Conservation (phyloP, 2,888 invertebrate species). For the Camponotus fellah region DNA sequence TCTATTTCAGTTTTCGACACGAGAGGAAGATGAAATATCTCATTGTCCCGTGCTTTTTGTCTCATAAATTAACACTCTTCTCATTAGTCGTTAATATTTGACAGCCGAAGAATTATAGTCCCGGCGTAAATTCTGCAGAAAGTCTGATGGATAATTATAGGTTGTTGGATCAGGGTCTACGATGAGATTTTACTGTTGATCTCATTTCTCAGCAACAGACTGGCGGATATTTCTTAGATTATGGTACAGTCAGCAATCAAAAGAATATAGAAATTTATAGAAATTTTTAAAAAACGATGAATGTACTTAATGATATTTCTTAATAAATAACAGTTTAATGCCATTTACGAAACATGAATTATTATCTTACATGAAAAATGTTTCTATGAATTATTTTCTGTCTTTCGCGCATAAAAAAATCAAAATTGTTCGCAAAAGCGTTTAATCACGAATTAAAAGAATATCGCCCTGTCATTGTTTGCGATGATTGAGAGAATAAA, state of each 20-base stretch:
- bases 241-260: neutral
- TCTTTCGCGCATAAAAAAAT: neutral
- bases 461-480: slow-evolving; percentile 68
- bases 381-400: neutral
- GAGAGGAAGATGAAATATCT: slow-evolving; percentile 47
- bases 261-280: neutral
- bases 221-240: slow-evolving; percentile 3
- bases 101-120: slow-evolving; percentile 58
- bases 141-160: slow-evolving; percentile 48
- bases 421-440: neutral
- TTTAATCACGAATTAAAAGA: slow-evolving; percentile 45
- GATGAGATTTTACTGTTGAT: slow-evolving; percentile 37
- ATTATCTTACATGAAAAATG: neutral
- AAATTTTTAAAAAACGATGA: neutral
- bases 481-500: slow-evolving; percentile 70
- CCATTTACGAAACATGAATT: neutral
- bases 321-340: neutral
- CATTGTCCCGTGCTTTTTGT: slow-evolving; percentile 60
- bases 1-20: slow-evolving; percentile 54
- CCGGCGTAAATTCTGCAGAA: slow-evolving; percentile 33
- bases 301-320: neutral
- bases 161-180: neutral
- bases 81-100: slow-evolving; percentile 72
- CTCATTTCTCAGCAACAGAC: slow-evolving; percentile 21
- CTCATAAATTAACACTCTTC: slow-evolving; percentile 75